Percentiles rank a stretch among this genome's conserved stretches.
Conservation (phyloP, 1,140 invertebrate species). For the Nasonia longicornis region DNA sequence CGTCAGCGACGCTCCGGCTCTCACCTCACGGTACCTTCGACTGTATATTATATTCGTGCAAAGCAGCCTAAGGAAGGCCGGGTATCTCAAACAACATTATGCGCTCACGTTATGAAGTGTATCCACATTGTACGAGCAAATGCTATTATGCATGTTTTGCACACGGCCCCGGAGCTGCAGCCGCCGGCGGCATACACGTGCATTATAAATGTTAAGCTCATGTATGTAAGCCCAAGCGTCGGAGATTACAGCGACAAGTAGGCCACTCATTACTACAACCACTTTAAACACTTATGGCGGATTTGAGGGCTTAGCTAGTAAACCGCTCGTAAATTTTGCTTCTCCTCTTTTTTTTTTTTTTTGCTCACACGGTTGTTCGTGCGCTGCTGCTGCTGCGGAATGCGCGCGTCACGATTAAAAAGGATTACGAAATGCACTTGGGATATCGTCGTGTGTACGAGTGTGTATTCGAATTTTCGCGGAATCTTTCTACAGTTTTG, state of each 20-base stretch:
- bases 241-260: conserved; percentile 42
- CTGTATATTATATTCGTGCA: neutral
- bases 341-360: neutral
- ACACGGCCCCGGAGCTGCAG: neutral
- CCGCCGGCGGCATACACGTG: neutral
- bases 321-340: conserved; percentile 41
- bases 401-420: conserved; percentile 12
- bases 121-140: conserved; percentile 22
- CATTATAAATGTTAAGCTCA: conserved; percentile 40
- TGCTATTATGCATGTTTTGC: conserved; percentile 34
- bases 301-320: conserved; percentile 39
- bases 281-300: conserved; percentile 44
- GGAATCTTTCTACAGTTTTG: neutral
- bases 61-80: neutral
- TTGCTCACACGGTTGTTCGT: neutral
- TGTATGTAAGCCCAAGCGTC: neutral
- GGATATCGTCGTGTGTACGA: neutral
- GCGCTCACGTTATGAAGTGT: conserved; percentile 34
- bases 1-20: no score
- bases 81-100: conserved; percentile 30
- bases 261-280: conserved; percentile 42
- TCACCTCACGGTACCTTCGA: neutral
- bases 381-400: no score
- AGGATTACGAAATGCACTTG: conserved; percentile 11
- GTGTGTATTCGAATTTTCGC: neutral